Evolutionary conservation across 2,888 invertebrate species (phyloP), one percentile per base, ranked within the genome.

Genomic region (Agonum fuliginosum): DNA sequence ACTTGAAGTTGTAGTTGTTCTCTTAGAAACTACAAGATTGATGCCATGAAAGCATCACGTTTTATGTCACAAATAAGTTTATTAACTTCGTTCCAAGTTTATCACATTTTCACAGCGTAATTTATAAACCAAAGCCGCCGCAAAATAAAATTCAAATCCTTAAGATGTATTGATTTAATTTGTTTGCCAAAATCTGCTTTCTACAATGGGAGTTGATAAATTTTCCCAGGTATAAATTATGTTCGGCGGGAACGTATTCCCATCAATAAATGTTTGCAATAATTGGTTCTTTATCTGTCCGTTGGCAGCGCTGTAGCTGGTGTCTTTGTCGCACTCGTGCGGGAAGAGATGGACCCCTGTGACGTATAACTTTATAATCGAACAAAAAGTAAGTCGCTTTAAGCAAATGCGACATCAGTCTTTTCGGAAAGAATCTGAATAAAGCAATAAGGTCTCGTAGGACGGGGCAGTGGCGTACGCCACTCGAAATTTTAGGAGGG

Each of bases 341-440:
- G 14, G 46, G 46, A 46, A 20, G 58, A 27, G 58, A 27, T 62
- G 58, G 34, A 62, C 30, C 14, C 58, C 19, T 6, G 46, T 46
- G 58, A 62, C 58, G 58, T 62, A 62, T 62, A 62, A 62, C 58
- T 62, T 62, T 62, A 62, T 62, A 62, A 62, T 62, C 58, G 58
- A 62, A 62, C 58, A 62, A 62, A 62, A 62, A 62, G 58, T 62
- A 62, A 62, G 58, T 62, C 58, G 58, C 58, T 62, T 46, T 62
- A 17, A 62, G 58, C 58, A 62, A 62, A 62, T 30, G 58, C 34
- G 30, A 62, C 58, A 62, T 62, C 58, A 27, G 58, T 62, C 58
- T 62, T 62, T 62, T 62, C 5, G 17, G 6, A 62, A 17, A 62
- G n/a, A 62, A 62, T 62, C 58, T 62, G 58, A 62, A 62, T 62